Evolutionary conservation across 37 sponge, comb jelly and placozoan species (phyloP), one percentile per base, ranked within the genome.

Genomic region (Lycopodina hypogea): DNA sequence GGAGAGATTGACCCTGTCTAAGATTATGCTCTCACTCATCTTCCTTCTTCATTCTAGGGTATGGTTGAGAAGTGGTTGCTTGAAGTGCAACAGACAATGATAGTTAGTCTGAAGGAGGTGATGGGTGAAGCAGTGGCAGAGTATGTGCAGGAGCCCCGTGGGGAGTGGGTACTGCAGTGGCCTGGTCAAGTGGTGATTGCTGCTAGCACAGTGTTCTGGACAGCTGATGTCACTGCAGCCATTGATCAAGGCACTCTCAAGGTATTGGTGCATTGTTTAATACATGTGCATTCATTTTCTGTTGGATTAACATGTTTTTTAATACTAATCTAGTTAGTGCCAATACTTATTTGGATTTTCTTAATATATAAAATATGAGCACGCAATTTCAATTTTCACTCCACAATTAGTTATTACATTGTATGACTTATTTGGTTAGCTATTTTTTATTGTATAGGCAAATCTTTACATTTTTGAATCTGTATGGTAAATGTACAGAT

Each of bases 21-120:
- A 45, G 9, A 45, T 45, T 9, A 45, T 45, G 4, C 48, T 9
- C 4, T 45, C 48, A 45, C 48, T 45, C 48, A 42, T 24, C 22
- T 24, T 71, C 30, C 21, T n/a, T 57, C 34, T 33, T 30, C 45
- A 14, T 3, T 45, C 28, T 3, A 88, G 92, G 98, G 98, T 41
- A 97, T 97, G 98, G 98, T 97, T 42, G 98, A 97, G 93, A 97
- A 97, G 37, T 97, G 98, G 98, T 86, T 97, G 60, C 88, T 97
- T 22, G 82, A 92, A 62, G 97, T 96, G 4, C 93, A 96, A 42
- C 59, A 90, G 42, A 81, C 74, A 22, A 97, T 97, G 98, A 97
- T 89, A 29, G 55, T 72, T 36, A 95, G 95, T 81, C 71, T 97
- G 74, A 83, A 82, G 64, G 92, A 90, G 74, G 92, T 97, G 71